These are phyloP conservation scores for Axea sp. DNA, from an alignment of 2,888 invertebrate species.

Conservation along the genomic window DNA sequence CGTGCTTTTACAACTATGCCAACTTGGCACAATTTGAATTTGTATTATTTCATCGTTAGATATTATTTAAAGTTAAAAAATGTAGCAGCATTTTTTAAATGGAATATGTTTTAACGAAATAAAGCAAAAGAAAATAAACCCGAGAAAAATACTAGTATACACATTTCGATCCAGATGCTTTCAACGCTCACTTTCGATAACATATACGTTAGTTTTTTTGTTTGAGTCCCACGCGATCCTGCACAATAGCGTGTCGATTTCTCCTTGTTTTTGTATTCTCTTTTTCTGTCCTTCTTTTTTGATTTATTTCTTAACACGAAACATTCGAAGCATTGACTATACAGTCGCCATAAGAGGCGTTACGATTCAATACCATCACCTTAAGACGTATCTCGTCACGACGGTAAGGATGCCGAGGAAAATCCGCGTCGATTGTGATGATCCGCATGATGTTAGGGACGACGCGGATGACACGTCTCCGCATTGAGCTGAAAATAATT, in stretches of 20 bases:
- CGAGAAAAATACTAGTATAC: too few species aligned
- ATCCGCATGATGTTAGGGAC: constrained; percentile 70
- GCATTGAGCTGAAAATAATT: constrained; percentile 72
- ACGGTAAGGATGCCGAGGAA: constrained; percentile 65
- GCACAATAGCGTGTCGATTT: constrained; percentile 30
- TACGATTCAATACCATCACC: constrained; percentile 73
- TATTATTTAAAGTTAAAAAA: too few species aligned
- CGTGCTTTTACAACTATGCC: too few species aligned
- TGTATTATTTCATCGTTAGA: too few species aligned
- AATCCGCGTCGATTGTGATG: constrained; percentile 65
- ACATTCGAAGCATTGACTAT: constrained; percentile 66
- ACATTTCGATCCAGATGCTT: constrained; percentile 48
- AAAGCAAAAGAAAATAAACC: constrained; percentile 35
- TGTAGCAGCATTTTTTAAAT: too few species aligned
- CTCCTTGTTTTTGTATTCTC: constrained; percentile 7
- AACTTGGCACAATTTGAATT: too few species aligned
- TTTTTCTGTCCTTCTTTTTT: constrained; percentile 15
- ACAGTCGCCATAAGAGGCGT: constrained; percentile 59
- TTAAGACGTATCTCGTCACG: constrained; percentile 70
- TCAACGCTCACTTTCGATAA: constrained; percentile 23
- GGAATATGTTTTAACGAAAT: too few species aligned
- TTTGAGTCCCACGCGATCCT: constrained; percentile 32
- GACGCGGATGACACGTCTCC: constrained; percentile 73
- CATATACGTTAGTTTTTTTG: constrained; percentile 23
- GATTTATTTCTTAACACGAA: constrained; percentile 46